Evolutionary conservation across 2,113 vertebrate genomes (phyloP), one percentile per base, ranked within the genome.

Genomic region (Atrichornis clamosus): DNA sequence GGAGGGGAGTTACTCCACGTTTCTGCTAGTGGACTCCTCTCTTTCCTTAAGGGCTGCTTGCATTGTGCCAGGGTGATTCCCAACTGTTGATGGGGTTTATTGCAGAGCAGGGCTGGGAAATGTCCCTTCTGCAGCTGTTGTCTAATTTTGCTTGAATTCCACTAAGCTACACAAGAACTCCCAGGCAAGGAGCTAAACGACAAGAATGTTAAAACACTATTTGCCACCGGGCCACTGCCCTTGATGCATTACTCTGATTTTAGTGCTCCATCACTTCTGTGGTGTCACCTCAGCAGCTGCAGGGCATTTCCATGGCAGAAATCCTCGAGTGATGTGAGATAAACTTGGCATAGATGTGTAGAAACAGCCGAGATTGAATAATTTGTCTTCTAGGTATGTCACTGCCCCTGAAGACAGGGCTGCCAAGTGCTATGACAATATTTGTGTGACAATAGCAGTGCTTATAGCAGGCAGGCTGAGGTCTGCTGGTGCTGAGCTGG

Each of bases 321-420:
- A 67, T n/a, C 35, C 59, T 47, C 49, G 27, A 77, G 20, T 16
- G 24, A 62, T 3, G 3, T 47, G 37, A 70, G 47, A 53, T 33
- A 50, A 82, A 49, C 42, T 26, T 3, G 10, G 46, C 32, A 21
- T 65, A 64, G 16, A 24, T 11, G 10, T 14, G 5, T 33, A 77
- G 85, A 60, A 69, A 35, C 23, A 84, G 37, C 41, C 81, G n/a
- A 53, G n/a, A 49, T 9, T 19, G 37, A 19, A 13, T 33, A 44
- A 59, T 78, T 73, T 65, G 4, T 55, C n/a, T 74, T 64, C 74
- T 47, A 47, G 41, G 5, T 42, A 33, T 42, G 41, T 13, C 39
- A 41, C 28, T 1, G 8, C 64, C n/a, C 33, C 49, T 3, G 2
- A 49, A 73, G 68, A 22, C 0, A 0, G 41, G 55, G 23, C 49